These are phyloP conservation scores for Pimpla rufipes DNA, from an alignment of 2,888 invertebrate genomes.

Conservation along the genomic window DNA sequence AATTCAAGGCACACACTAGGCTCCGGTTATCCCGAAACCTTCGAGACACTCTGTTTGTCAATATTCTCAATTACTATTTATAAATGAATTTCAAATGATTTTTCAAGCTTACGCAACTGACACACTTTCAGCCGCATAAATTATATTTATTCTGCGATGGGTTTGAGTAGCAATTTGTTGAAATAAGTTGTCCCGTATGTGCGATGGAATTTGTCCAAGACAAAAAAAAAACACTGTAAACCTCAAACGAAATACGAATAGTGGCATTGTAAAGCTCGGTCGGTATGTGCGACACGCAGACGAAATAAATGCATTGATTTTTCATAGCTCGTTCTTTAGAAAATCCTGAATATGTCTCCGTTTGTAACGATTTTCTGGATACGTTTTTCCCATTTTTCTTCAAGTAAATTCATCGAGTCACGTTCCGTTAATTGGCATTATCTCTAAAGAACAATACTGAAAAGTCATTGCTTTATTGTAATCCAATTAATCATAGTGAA, in stretches of 20 bases:
- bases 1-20: neutral
- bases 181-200: conserved; percentile 7
- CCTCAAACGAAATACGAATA: conserved; percentile 27
- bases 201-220: conserved; percentile 28
- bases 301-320: conserved; percentile 49
- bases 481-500: conserved; percentile 28
- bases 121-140: conserved; percentile 10
- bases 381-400: conserved; percentile 16
- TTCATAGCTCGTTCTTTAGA: conserved; percentile 38
- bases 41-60: neutral
- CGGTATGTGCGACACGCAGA: conserved; percentile 17
- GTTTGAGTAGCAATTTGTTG: neutral
- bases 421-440: neutral
- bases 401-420: conserved; percentile 1
- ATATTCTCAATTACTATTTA: conserved; percentile 15
- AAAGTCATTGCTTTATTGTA: conserved; percentile 39
- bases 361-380: neutral
- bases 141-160: conserved; percentile 16
- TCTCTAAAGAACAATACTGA: conserved; percentile 27
- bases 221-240: conserved; percentile 22
- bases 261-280: conserved; percentile 23
- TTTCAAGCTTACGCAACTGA: conserved; percentile 13
- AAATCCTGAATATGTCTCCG: conserved; percentile 21
- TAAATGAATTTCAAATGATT: neutral
- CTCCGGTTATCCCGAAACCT: neutral